Evolutionary conservation across 2,888 invertebrate species (phyloP).

Genomic region (Macaria liturata): DNA sequence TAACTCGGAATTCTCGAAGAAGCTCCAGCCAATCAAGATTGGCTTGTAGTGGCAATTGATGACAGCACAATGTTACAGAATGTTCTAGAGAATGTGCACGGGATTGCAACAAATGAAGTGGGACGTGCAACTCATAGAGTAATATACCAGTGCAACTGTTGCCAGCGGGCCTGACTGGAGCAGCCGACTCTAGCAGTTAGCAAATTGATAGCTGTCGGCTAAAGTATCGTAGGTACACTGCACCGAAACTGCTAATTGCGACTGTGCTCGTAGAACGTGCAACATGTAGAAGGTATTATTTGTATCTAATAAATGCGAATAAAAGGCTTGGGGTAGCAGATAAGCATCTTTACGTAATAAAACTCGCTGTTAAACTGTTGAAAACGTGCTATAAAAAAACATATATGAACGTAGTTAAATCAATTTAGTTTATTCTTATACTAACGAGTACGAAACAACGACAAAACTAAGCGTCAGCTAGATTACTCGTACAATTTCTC

Average conservation of each 20-base stretch:
- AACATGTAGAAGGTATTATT: too few species aligned
- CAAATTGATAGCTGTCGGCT: conserved; percentile 20
- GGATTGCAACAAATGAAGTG: conserved; percentile 24
- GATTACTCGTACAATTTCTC: conserved; percentile 1
- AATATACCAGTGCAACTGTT: conserved; percentile 34
- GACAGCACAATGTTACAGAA: conserved; percentile 25
- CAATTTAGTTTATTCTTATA: too few species aligned
- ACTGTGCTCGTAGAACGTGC: too few species aligned
- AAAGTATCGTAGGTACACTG: conserved; percentile 1
- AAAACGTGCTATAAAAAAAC: too few species aligned
- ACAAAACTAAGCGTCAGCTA: not conserved
- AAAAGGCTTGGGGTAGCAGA: too few species aligned
- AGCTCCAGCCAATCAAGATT: conserved; percentile 12
- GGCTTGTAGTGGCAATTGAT: conserved; percentile 25
- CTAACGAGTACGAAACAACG: too few species aligned
- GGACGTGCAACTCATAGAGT: too few species aligned
- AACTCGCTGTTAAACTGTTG: too few species aligned
- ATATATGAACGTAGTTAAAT: too few species aligned
- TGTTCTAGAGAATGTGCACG: not conserved
- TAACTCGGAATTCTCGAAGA: conserved; percentile 5
- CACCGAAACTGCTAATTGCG: conserved; percentile 10
- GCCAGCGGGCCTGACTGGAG: conserved; percentile 18
- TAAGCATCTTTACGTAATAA: too few species aligned
- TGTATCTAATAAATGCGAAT: too few species aligned
- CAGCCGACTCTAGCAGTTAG: conserved; percentile 20